phyloP scores from a whole-genome alignment of 2,888 invertebrate genomes.

The Punctoribates punctum region DNA sequence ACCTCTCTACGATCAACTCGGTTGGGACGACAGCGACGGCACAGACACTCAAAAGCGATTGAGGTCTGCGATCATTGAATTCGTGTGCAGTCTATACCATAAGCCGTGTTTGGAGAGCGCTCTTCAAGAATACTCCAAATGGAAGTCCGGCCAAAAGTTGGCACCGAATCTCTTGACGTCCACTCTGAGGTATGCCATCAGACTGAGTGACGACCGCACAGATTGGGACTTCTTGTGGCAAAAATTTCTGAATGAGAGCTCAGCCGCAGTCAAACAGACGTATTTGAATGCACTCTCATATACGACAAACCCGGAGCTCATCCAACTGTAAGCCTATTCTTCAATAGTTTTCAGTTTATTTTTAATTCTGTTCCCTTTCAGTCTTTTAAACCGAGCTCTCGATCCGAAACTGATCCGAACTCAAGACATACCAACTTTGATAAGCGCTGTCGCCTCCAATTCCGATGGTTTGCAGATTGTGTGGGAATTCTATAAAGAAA shows the following conservation, averaged over 20 bases:
- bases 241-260: constrained; percentile 34
- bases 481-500: constrained; percentile 75
- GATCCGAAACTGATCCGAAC: constrained; percentile 70
- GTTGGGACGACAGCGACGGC: constrained; percentile 22
- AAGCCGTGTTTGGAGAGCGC: neutral
- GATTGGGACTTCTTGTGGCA: constrained; percentile 34
- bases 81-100: constrained; percentile 15
- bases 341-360: neutral
- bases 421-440: constrained; percentile 75
- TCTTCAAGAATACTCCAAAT: constrained; percentile 9
- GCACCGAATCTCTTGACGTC: constrained; percentile 18
- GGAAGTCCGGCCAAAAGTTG: constrained; percentile 6
- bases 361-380: constrained; percentile 51
- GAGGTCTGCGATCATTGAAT: constrained; percentile 8
- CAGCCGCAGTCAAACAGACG: constrained; percentile 20
- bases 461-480: constrained; percentile 69
- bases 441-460: constrained; percentile 66
- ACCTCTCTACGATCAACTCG: neutral
- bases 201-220: neutral
- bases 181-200: constrained; percentile 15
- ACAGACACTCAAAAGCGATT: constrained; percentile 16
- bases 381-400: constrained; percentile 69
- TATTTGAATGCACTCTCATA: constrained; percentile 37
- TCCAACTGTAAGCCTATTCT: constrained; percentile 17
- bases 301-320: constrained; percentile 20